phyloP scores from a whole-genome alignment of 1,140 invertebrate species.

The Prorops nasuta region DNA sequence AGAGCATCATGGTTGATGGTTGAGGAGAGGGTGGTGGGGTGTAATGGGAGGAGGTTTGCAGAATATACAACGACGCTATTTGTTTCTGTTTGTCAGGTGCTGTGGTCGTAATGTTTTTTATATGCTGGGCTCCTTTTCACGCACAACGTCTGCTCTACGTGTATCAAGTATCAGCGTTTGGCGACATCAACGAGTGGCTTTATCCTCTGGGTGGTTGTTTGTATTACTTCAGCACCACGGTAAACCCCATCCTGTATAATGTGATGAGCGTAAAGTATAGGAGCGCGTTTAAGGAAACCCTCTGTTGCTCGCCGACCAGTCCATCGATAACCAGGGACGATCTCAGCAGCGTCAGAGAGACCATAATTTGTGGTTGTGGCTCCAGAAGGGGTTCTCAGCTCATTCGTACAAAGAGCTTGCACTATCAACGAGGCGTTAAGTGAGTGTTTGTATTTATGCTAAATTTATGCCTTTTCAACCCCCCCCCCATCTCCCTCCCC shows the following conservation, averaged over 20 bases:
- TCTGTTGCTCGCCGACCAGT: conserved; percentile 49
- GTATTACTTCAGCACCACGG: conserved; percentile 85
- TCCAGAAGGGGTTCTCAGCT: conserved; percentile 16
- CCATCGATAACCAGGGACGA: conserved; percentile 10
- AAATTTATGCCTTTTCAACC: too few relatives aligned
- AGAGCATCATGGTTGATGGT: too few relatives aligned
- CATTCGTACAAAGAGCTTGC: conserved; percentile 9
- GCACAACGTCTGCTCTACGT: conserved; percentile 79
- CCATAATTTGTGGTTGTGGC: conserved; percentile 3
- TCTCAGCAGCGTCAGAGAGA: conserved; percentile 17
- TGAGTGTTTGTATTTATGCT: too few relatives aligned
- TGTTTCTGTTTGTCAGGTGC: conserved; percentile 68
- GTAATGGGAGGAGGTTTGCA: too few relatives aligned
- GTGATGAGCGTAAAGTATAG: conserved; percentile 86
- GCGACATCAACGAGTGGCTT: conserved; percentile 73
- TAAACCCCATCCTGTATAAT: conserved; percentile 90
- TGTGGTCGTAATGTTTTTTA: conserved; percentile 92
- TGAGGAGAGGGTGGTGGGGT: too few relatives aligned
- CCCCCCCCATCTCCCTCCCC: too few relatives aligned
- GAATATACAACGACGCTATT: too few relatives aligned
- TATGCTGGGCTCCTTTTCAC: conserved; percentile 97
- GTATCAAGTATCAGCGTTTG: conserved; percentile 62
- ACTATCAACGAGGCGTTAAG: conserved; percentile 11
- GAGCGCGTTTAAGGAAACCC: conserved; percentile 73
- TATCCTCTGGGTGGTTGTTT: conserved; percentile 77